A percentile compares a stretch with the other conserved stretches of the same genome.
These are phyloP conservation scores for Cottoperca gobio DNA, from an alignment of 2,797 vertebrate species.

Conservation along the genomic window DNA sequence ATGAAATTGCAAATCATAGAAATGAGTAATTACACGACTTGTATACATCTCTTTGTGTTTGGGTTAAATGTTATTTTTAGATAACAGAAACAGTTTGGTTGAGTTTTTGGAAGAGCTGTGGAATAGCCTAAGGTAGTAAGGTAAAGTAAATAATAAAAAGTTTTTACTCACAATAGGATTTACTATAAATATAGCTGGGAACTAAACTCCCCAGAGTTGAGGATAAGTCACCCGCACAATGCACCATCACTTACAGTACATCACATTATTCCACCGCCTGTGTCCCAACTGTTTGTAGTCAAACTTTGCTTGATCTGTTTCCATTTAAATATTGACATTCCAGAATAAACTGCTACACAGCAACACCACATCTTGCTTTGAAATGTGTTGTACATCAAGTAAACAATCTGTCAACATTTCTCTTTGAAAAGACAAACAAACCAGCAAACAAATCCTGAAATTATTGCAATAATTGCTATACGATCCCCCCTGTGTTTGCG, in stretches of 20 bases:
- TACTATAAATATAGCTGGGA: neutral
- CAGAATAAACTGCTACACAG: neutral
- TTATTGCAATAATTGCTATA: conserved; percentile 4
- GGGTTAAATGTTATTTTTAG: no score
- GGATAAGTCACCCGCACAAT: neutral
- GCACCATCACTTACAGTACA: neutral
- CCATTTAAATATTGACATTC: conserved; percentile 13
- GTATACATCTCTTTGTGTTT: neutral
- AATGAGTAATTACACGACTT: neutral
- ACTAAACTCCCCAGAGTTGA: conserved; percentile 6
- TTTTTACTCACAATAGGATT: neutral
- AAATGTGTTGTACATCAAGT: conserved; percentile 1
- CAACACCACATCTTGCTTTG: conserved; percentile 1
- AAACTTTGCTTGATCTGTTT: conserved; percentile 8
- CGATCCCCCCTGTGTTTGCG: conserved; percentile 1
- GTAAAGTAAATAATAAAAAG: neutral
- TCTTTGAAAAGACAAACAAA: conserved; percentile 20
- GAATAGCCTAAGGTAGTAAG: neutral
- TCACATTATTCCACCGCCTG: neutral
- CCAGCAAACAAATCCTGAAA: conserved; percentile 8
- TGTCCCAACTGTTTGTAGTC: conserved; percentile 3
- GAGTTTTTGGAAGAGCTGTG: neutral
- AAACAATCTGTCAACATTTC: conserved; percentile 25
- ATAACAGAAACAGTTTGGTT: neutral
- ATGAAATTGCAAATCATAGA: no score